Percentiles rank a stretch among this genome's conserved stretches.
These are phyloP conservation scores for Rapana venosa DNA, from an alignment of 2,888 invertebrate genomes.

Conservation along the genomic window DNA sequence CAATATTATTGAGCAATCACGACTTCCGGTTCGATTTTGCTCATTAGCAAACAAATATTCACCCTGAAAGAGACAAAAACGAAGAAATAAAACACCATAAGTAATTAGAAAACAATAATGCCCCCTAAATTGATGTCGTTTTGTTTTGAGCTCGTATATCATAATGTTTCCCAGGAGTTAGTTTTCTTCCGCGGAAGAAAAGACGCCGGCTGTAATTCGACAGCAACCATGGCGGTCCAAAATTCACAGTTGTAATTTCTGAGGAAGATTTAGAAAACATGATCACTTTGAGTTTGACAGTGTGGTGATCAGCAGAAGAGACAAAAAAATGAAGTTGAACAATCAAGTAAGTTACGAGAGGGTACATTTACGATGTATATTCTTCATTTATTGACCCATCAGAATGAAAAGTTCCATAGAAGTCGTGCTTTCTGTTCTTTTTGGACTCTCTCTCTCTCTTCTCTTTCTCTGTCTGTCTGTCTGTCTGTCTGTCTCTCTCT, in stretches of 20 bases:
- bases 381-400: background rate
- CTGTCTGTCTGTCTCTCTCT: no score
- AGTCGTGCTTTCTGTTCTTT: no score
- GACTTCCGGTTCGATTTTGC: slow-evolving; percentile 8
- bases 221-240: slow-evolving; percentile 37
- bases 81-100: background rate
- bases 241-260: background rate
- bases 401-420: no score
- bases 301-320: background rate
- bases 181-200: slow-evolving; percentile 28
- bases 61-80: background rate
- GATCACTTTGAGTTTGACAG: background rate
- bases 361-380: background rate
- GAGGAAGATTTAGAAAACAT: background rate
- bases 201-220: slow-evolving; percentile 26
- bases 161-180: slow-evolving; percentile 38
- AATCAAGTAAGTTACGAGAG: slow-evolving; percentile 37
- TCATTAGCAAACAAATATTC: background rate
- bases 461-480: no score
- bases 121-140: background rate
- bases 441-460: no score
- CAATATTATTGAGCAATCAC: background rate
- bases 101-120: background rate
- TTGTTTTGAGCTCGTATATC: background rate
- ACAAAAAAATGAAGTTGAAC: slow-evolving; percentile 42